phyloP scores from a whole-genome alignment of 2,113 vertebrate species.

The Vombatus ursinus region DNA sequence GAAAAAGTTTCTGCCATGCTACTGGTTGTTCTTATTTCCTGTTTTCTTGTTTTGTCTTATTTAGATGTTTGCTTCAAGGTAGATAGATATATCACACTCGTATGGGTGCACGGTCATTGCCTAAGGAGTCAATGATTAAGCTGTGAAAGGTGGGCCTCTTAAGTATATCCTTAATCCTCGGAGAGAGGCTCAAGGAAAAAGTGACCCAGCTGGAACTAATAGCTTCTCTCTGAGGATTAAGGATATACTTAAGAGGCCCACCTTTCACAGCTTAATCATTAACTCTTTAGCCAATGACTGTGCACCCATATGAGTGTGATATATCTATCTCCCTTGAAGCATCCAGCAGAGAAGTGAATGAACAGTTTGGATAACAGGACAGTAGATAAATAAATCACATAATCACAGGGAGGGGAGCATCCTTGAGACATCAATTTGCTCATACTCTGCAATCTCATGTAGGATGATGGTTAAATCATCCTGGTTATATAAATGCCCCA shows the following conservation, averaged over 20 bases:
- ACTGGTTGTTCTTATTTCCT: neutral
- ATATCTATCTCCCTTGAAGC: neutral
- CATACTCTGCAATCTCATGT: neutral
- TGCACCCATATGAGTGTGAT: neutral
- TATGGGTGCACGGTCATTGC: no score
- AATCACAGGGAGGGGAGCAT: neutral
- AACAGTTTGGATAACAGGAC: neutral
- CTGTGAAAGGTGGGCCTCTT: no score
- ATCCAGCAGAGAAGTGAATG: neutral
- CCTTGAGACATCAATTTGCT: neutral
- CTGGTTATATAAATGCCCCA: neutral
- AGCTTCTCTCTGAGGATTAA: neutral
- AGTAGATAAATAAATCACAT: rapidly evolving
- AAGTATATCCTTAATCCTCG: no score
- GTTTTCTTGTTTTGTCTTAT: neutral
- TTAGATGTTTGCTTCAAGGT: neutral
- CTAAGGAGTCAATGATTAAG: no score
- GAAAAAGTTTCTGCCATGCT: neutral
- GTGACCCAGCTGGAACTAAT: neutral
- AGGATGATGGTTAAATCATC: neutral
- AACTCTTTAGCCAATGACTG: neutral
- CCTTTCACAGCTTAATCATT: neutral
- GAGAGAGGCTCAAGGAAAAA: no score
- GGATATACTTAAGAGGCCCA: neutral
- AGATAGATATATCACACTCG: no score